A percentile compares a stretch with the other conserved stretches of the same genome.
phyloP scores from a whole-genome alignment of 2,113 vertebrate genomes.

The Sceloporus undulatus region DNA sequence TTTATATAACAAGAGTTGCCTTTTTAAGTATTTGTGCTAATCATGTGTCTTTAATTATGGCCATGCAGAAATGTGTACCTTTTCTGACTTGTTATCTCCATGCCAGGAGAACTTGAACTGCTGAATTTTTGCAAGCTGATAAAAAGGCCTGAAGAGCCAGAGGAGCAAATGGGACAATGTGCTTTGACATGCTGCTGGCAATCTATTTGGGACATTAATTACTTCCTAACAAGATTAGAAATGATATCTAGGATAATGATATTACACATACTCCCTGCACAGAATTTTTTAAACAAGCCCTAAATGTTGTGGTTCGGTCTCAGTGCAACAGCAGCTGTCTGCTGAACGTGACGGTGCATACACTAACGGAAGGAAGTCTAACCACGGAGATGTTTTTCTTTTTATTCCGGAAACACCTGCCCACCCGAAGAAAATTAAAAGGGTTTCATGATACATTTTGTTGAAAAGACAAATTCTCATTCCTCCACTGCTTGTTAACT shows the following conservation, averaged over 20 bases:
- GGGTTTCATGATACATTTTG: neutral
- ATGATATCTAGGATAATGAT: neutral
- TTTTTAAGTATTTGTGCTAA: too few species aligned
- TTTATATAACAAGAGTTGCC: too few species aligned
- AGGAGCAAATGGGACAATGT: neutral
- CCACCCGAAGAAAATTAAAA: rapidly evolving
- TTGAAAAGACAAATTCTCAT: neutral
- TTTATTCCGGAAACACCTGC: slow-evolving; percentile 90
- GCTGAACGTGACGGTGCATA: slow-evolving; percentile 51
- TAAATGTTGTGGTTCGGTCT: neutral
- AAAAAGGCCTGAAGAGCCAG: neutral
- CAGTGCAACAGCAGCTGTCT: slow-evolving; percentile 28
- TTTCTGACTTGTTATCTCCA: neutral
- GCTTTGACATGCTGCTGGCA: neutral
- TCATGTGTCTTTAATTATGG: neutral
- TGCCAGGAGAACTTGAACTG: neutral
- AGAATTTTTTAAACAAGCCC: neutral
- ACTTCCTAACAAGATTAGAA: neutral
- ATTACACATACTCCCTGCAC: neutral
- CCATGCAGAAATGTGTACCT: neutral
- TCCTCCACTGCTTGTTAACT: neutral
- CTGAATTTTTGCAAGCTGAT: neutral
- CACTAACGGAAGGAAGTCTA: slow-evolving; percentile 53
- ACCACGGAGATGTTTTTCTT: slow-evolving; percentile 83
- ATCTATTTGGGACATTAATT: neutral